phyloP scores from a whole-genome alignment of 1,140 invertebrate species.

The Parapsyche elsis region DNA sequence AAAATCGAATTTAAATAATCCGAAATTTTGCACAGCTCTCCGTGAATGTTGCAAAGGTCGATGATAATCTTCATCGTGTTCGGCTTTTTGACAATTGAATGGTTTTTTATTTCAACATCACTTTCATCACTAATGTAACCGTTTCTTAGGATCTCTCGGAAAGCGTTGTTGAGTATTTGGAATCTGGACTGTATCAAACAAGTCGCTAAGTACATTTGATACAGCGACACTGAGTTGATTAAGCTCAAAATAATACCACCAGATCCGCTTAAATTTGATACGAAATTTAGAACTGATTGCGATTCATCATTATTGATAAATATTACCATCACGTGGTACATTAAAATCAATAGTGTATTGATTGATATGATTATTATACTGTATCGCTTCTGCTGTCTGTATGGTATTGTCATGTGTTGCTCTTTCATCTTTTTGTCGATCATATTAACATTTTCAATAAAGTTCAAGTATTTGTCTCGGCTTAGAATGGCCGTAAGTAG shows the following conservation, averaged over 20 bases:
- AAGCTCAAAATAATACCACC: background rate
- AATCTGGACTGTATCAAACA: background rate
- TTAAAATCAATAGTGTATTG: background rate
- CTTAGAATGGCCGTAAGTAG: background rate
- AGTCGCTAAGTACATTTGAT: background rate
- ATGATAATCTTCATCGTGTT: background rate
- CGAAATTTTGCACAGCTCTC: background rate
- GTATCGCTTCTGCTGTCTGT: background rate
- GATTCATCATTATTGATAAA: too few species aligned
- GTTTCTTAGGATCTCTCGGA: background rate
- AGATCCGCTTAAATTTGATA: background rate
- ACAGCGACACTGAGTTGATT: background rate
- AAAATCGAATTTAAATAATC: background rate
- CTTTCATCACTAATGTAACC: background rate
- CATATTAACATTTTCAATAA: background rate
- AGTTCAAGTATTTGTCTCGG: background rate
- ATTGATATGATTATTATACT: background rate
- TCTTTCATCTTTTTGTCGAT: background rate
- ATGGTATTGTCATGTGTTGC: background rate
- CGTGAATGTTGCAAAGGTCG: background rate
- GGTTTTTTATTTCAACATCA: background rate
- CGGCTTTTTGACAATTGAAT: background rate
- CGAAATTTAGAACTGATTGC: background rate
- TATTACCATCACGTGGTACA: background rate
- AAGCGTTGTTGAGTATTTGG: background rate